Percentiles rank a stretch among this genome's conserved stretches.
Evolutionary conservation across 2,888 invertebrate genomes (phyloP).

Genomic region (Melieria picta): DNA sequence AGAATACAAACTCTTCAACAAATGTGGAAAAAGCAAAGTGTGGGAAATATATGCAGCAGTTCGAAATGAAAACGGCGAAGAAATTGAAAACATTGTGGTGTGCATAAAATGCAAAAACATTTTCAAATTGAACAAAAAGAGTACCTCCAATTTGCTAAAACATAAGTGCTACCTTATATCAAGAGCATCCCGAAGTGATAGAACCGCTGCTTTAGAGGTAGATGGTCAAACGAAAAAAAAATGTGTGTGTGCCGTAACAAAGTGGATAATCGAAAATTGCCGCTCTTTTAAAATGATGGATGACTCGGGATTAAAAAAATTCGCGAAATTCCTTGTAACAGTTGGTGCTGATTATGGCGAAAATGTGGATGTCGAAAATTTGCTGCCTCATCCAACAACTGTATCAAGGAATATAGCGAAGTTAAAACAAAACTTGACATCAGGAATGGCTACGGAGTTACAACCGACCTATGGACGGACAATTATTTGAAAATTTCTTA

Average conservation of each 20-base stretch:
- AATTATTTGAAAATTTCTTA: slow-evolving; percentile 26
- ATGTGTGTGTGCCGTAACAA: slow-evolving; percentile 15
- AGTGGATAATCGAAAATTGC: slow-evolving; percentile 36
- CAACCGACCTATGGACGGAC: slow-evolving; percentile 17
- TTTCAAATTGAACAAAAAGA: too few species aligned
- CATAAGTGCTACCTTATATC: neutral
- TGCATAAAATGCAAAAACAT: too few species aligned
- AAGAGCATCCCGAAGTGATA: slow-evolving; percentile 1
- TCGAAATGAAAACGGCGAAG: neutral
- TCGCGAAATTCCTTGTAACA: too few species aligned
- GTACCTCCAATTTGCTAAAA: too few species aligned
- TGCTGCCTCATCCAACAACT: neutral
- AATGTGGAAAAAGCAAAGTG: too few species aligned
- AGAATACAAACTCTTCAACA: too few species aligned
- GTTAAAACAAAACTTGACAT: slow-evolving; percentile 9
- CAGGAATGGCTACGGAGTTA: slow-evolving; percentile 12
- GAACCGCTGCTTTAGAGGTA: slow-evolving; percentile 18
- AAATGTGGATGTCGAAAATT: neutral
- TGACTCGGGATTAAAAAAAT: slow-evolving; percentile 31
- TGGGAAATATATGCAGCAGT: neutral
- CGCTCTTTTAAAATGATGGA: slow-evolving; percentile 37
- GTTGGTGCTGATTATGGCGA: neutral
- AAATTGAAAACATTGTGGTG: too few species aligned
- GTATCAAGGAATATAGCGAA: slow-evolving; percentile 2
- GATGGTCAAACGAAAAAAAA: slow-evolving; percentile 33